A percentile compares a stretch with the other conserved stretches of the same genome.
Conservation (phyloP, 1,140 invertebrate genomes). For the Brachionus asplanchnoidis region DNA sequence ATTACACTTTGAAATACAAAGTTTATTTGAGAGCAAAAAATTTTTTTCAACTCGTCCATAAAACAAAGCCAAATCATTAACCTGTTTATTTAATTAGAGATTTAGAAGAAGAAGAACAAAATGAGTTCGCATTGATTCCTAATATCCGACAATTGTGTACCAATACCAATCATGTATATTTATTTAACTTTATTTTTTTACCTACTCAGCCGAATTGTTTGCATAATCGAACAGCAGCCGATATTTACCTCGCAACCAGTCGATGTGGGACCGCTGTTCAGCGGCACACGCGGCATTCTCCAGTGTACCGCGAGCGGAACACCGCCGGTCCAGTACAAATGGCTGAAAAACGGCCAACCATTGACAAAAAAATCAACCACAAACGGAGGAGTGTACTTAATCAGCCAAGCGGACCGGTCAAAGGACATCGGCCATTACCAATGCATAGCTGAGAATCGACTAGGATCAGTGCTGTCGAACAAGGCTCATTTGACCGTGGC, state of each 20-base stretch:
- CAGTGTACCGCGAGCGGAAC: conserved; percentile 40
- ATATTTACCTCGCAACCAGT: conserved; percentile 40
- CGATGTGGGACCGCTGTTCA: conserved; percentile 32
- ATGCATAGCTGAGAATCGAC: conserved; percentile 32
- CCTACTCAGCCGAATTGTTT: not conserved
- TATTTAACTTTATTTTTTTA: conserved; percentile 35
- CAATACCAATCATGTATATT: conserved; percentile 7
- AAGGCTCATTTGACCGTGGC: conserved; percentile 26
- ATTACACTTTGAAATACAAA: not conserved
- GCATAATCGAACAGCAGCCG: conserved; percentile 35
- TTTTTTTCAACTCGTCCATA: conserved; percentile 6
- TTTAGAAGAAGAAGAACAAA: not conserved
- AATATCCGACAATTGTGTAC: not conserved
- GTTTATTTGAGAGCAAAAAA: not conserved
- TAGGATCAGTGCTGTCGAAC: conserved; percentile 32
- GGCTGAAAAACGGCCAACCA: conserved; percentile 21
- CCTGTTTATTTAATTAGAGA: not conserved
- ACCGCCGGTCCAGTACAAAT: conserved; percentile 23
- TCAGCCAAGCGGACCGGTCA: conserved; percentile 21
- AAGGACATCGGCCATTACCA: conserved; percentile 29
- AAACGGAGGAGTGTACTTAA: conserved; percentile 35
- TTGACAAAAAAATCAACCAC: conserved; percentile 21
- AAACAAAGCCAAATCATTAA: not conserved
- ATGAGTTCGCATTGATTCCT: not conserved
- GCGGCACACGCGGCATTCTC: conserved; percentile 31